A percentile compares a stretch with the other conserved stretches of the same genome.
Conservation (phyloP, 2,888 invertebrate species). For the Euphydryas editha region DNA sequence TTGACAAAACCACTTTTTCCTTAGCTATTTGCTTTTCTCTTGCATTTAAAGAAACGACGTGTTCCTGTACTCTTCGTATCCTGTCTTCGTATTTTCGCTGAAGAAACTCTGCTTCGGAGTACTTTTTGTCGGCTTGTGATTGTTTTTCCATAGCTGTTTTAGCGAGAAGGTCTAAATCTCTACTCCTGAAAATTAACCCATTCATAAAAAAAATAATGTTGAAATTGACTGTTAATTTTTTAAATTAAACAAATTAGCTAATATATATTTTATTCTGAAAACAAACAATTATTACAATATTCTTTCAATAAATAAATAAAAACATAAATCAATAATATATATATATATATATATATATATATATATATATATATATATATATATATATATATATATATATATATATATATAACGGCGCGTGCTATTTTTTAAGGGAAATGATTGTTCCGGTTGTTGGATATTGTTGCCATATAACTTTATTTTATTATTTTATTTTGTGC, state of each 20-base stretch:
- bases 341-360: too few species aligned
- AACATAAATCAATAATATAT: too few species aligned
- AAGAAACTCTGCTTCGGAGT: constrained; percentile 80
- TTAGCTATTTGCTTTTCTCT: constrained; percentile 85
- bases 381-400: too few species aligned
- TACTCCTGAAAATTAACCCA: constrained; percentile 57
- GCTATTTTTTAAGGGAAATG: too few species aligned
- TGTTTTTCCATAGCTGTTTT: constrained; percentile 84
- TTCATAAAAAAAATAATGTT: not conserved
- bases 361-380: too few species aligned
- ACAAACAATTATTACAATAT: too few species aligned
- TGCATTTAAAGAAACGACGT: constrained; percentile 78
- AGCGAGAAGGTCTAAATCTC: constrained; percentile 80
- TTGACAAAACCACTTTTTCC: constrained; percentile 84
- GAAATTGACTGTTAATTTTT: not conserved
- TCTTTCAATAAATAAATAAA: too few species aligned
- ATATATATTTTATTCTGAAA: not conserved
- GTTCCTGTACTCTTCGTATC: constrained; percentile 82
- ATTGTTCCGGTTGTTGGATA: too few species aligned
- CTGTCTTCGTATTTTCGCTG: constrained; percentile 83
- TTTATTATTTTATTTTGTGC: too few species aligned
- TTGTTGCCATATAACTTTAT: too few species aligned
- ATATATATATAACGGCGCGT: too few species aligned
- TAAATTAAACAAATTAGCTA: not conserved
- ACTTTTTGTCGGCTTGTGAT: constrained; percentile 82